Evolutionary conservation across 1,140 invertebrate species (phyloP).

Genomic region (Apocrypta bakeri): DNA sequence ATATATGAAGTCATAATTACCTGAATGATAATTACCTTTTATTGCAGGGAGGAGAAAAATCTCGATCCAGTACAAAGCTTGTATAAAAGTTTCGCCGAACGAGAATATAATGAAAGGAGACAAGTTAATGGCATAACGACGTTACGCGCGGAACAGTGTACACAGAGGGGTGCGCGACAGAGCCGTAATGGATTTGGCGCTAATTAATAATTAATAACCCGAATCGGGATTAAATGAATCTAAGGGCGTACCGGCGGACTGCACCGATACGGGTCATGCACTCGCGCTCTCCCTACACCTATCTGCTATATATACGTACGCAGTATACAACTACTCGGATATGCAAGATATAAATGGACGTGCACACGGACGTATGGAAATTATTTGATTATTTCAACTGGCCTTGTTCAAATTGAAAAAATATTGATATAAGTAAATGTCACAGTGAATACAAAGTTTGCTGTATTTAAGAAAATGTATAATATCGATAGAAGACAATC

Average conservation of each 20-base stretch:
- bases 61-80: neutral
- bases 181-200: conserved; percentile 70
- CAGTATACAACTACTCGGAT: too few relatives aligned
- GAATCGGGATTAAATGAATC: conserved; percentile 72
- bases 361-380: neutral
- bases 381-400: too few relatives aligned
- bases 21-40: too few relatives aligned
- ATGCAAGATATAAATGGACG: too few relatives aligned
- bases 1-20: too few relatives aligned
- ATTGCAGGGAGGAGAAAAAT: neutral
- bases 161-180: conserved; percentile 60
- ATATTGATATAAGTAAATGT: too few relatives aligned
- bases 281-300: conserved; percentile 19
- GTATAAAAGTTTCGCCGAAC: conserved; percentile 19
- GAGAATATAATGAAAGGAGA: conserved; percentile 61
- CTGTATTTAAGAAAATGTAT: too few relatives aligned
- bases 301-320: too few relatives aligned
- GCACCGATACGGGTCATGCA: conserved; percentile 61
- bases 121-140: conserved; percentile 68
- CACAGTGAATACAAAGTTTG: too few relatives aligned
- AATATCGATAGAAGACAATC: too few relatives aligned
- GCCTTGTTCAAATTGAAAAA: too few relatives aligned
- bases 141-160: conserved; percentile 51
- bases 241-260: conserved; percentile 62
- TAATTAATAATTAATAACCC: conserved; percentile 75